phyloP scores from a whole-genome alignment of 2,888 invertebrate species.

The Dorcus parallelipipedus region DNA sequence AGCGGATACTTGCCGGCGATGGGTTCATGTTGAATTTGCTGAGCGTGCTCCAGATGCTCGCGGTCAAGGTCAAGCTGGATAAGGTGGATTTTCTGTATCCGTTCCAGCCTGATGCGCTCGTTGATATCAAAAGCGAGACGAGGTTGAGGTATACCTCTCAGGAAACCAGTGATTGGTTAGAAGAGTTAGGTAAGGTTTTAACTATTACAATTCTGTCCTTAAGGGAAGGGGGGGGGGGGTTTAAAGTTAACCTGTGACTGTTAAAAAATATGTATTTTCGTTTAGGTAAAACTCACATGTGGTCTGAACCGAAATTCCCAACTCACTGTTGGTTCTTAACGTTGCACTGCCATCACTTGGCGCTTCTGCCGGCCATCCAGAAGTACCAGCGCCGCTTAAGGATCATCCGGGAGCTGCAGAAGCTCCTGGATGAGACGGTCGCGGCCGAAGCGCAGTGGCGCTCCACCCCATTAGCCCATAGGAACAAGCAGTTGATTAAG shows the following conservation, averaged over 20 bases:
- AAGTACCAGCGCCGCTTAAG: slow-evolving; percentile 75
- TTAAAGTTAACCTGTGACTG: no score
- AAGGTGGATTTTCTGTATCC: slow-evolving; percentile 88
- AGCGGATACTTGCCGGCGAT: slow-evolving; percentile 83
- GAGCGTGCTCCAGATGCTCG: slow-evolving; percentile 84
- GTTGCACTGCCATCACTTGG: slow-evolving; percentile 89
- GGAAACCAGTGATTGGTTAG: slow-evolving; percentile 75
- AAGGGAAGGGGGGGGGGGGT: no score
- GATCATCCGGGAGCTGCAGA: slow-evolving; percentile 81
- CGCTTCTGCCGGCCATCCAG: slow-evolving; percentile 83
- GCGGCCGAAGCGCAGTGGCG: slow-evolving; percentile 81
- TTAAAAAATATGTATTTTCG: slow-evolving; percentile 4
- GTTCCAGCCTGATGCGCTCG: slow-evolving; percentile 73
- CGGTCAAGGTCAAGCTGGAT: slow-evolving; percentile 85
- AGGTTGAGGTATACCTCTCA: slow-evolving; percentile 78
- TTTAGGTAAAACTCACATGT: slow-evolving; percentile 57
- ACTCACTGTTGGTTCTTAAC: slow-evolving; percentile 98
- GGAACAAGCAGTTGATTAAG: slow-evolving; percentile 80
- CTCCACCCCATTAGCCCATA: slow-evolving; percentile 67
- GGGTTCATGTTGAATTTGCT: slow-evolving; percentile 95
- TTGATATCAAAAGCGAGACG: slow-evolving; percentile 76
- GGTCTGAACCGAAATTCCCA: slow-evolving; percentile 85
- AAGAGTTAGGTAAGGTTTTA: slow-evolving; percentile 56
- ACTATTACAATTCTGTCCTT: background rate
- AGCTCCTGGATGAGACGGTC: slow-evolving; percentile 80